Base-by-base conservation (phyloP, 2,888 invertebrate genomes). In the Callyntrura guangdongensis region DNA sequence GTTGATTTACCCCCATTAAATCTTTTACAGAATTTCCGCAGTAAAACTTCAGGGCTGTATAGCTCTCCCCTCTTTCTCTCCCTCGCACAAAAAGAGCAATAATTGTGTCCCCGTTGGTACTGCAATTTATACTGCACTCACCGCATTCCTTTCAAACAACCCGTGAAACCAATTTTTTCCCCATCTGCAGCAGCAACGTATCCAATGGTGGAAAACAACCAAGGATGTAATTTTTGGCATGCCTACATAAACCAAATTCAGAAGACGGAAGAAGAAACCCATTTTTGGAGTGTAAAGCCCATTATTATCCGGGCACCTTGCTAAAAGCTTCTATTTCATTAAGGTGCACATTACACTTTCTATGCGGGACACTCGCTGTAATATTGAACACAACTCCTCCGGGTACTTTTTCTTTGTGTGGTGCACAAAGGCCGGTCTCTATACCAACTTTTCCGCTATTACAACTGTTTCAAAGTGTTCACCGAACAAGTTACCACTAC, bases 271-370 rank as follows among this genome's bases (percentile, higher is more conserved):
- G 14, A 9, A 9, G 17, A 36, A 72, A 72, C 17, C 17, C 20
- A 47, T 47, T 72, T n/a, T 72, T n/a, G 45, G 11, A 36, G 36
- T 36, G 72, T 14, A 72, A 17, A 72, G n/a, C 45, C 45, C 72
- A 47, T 72, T 72, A 45, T 72, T 72, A 72, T 36, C 72, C 45
- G 45, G 72, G 85, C 67, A 85, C 85, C 85, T 36, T 85, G 85
- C 85, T 85, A 85, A 85, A 85, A 72, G 85, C 85, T 74, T 27
- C 72, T 20, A n/a, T n/a, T 22, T 6, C 61, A 20, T 72, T 85
- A 53, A 72, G 72, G 72, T 85, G 53, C 17, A n/a, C 49, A 69
- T 4, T 36, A 25, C 85, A 53, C 74, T 85, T 85, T 72, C 72
- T 72, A 85, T 85, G 25, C 72, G 49, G 74, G 72, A 85, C 72